These are phyloP conservation scores for Agelastica alni DNA, from an alignment of 2,888 invertebrate species.

Conservation along the genomic window DNA sequence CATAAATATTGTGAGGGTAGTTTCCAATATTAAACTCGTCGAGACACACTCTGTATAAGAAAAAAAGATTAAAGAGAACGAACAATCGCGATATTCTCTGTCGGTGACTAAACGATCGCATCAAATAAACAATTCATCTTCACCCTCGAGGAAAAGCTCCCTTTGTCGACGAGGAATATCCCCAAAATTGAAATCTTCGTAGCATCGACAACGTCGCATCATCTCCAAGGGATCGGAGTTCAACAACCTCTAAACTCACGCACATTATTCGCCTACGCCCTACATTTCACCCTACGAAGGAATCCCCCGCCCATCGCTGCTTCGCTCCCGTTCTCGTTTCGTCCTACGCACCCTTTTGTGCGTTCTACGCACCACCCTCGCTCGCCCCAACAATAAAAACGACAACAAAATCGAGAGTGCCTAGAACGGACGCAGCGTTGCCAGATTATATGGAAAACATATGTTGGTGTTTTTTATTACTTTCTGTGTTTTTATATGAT, in stretches of 20 bases:
- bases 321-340: conserved; percentile 26
- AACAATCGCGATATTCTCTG: no score
- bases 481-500: no score
- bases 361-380: conserved; percentile 7
- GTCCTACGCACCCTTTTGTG: conserved; percentile 5
- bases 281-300: conserved; percentile 37
- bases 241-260: conserved; percentile 26
- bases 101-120: background rate
- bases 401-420: conserved; percentile 11
- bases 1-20: no score
- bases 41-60: background rate
- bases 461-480: no score
- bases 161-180: background rate
- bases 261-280: conserved; percentile 35
- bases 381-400: conserved; percentile 9
- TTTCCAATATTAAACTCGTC: no score
- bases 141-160: background rate
- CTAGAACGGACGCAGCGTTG: background rate
- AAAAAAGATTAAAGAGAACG: no score
- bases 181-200: background rate
- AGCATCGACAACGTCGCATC: conserved; percentile 6
- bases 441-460: no score
- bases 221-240: conserved; percentile 27
- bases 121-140: background rate
- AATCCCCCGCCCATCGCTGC: conserved; percentile 32